phyloP scores from a whole-genome alignment of 2,888 invertebrate genomes.

The Xiphydria camelus region DNA sequence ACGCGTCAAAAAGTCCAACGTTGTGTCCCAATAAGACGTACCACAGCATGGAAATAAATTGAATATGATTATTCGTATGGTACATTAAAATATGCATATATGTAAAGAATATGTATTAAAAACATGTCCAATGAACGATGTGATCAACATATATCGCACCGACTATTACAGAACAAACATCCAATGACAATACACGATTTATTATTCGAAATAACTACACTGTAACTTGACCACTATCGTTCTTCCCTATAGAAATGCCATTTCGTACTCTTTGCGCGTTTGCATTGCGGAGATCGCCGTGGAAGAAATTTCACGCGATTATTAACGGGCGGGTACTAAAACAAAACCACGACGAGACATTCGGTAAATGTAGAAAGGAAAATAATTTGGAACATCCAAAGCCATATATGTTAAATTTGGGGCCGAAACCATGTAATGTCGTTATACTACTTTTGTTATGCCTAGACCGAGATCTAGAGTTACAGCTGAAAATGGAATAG shows the following conservation, averaged over 20 bases:
- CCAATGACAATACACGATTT: no score
- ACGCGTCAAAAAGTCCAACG: constrained; percentile 52
- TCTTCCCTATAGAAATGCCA: no score
- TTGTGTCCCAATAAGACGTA: constrained; percentile 53
- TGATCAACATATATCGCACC: no score
- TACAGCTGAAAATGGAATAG: constrained; percentile 23
- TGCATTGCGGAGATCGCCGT: no score
- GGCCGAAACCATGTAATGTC: constrained; percentile 16
- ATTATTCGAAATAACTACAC: no score
- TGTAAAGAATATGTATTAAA: constrained; percentile 15
- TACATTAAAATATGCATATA: constrained; percentile 7
- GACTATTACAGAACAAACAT: no score
- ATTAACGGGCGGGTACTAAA: no score
- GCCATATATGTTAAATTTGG: constrained; percentile 13
- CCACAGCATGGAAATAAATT: constrained; percentile 56
- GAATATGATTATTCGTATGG: constrained; percentile 44
- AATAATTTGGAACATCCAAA: constrained; percentile 13
- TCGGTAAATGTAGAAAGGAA: constrained; percentile 29
- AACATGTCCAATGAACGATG: no score
- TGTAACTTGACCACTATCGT: no score
- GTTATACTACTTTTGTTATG: constrained; percentile 7
- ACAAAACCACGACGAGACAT: no score
- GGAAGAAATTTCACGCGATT: no score
- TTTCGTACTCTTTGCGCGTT: no score
- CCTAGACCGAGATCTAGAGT: background rate